Evolutionary conservation across 2,888 invertebrate species (phyloP), one percentile per base, ranked within the genome.

Genomic region (Chromoteleia sp.): DNA sequence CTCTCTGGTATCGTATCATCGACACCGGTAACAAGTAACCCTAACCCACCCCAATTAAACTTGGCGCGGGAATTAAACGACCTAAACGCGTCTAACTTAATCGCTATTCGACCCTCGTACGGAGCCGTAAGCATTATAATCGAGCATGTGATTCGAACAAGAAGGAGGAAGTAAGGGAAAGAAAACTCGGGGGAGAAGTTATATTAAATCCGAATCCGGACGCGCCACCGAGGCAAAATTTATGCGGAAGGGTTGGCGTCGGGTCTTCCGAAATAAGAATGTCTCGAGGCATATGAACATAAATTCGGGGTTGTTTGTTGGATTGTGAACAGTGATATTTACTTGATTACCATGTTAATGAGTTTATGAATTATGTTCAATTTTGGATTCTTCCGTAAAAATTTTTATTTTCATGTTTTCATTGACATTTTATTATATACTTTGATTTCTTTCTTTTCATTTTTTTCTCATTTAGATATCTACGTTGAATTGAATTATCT

Each of bases 31-130:
- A 67, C 65, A 58, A 65, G 68, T 61, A 76, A 68, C 68, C 76
- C 76, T 76, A 76, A 76, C 76, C 76, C 58, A 76, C 76, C 76
- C 68, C 76, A 77, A 77, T 77, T 68, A 70, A 70, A 79, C 52
- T 79, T 68, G 59, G 52, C 59, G 36, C 67, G 67, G 48, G 59
- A 58, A 67, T 73, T 59, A 73, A 79, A 73, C 79, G 73, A 73
- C 43, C 67, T 63, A 65, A 79, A 79, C 67, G 67, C 73, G 71
- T 79, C 79, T 61, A 67, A 79, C 73, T 67, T 67, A 56, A 79
- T 79, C 79, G 79, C 59, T 45, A 79, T 73, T 67, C 79, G 61
- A 73, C 79, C 79, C 71, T 78, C 78, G 71, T 78, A 43, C 50
- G 33, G 36, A 50, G 8, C 67, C 56, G 48, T 50, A 39, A 73